A percentile compares a stretch with the other conserved stretches of the same genome.
These are phyloP conservation scores for Microplitis demolitor DNA, from an alignment of 1,140 invertebrate genomes.

Conservation along the genomic window DNA sequence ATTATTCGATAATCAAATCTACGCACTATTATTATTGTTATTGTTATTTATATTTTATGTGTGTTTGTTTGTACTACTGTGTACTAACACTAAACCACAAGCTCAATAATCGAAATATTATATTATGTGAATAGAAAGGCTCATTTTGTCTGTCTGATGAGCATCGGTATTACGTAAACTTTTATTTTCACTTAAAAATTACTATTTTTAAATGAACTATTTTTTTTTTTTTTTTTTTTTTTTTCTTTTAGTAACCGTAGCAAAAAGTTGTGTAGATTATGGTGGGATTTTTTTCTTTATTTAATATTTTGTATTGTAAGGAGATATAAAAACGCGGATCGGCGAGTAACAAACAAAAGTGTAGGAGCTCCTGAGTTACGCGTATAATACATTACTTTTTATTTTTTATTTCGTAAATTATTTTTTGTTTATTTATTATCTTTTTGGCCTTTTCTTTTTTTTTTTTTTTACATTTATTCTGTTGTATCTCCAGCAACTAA, in stretches of 20 bases:
- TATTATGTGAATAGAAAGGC: conserved; percentile 51
- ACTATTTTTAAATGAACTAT: neutral
- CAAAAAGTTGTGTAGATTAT: neutral
- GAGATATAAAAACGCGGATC: conserved; percentile 13
- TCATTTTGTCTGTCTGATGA: conserved; percentile 41
- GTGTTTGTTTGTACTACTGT: too few relatives aligned
- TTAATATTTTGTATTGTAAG: neutral
- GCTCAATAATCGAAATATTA: conserved; percentile 14
- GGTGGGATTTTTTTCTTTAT: too few relatives aligned
- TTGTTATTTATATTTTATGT: too few relatives aligned
- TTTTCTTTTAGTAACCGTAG: neutral
- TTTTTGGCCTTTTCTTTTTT: neutral
- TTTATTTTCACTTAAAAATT: neutral
- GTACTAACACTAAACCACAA: conserved; percentile 9
- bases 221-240: neutral
- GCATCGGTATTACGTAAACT: conserved; percentile 38
- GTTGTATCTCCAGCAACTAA: neutral
- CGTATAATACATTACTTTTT: neutral
- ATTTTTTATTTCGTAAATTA: neutral
- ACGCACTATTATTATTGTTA: conserved; percentile 9
- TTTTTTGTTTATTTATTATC: neutral
- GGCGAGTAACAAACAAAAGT: conserved; percentile 12
- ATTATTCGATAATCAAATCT: conserved; percentile 48
- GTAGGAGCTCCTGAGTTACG: conserved; percentile 20
- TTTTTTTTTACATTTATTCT: neutral